phyloP scores from a whole-genome alignment of 2,113 vertebrate species.

The Sigmodon hispidus region DNA sequence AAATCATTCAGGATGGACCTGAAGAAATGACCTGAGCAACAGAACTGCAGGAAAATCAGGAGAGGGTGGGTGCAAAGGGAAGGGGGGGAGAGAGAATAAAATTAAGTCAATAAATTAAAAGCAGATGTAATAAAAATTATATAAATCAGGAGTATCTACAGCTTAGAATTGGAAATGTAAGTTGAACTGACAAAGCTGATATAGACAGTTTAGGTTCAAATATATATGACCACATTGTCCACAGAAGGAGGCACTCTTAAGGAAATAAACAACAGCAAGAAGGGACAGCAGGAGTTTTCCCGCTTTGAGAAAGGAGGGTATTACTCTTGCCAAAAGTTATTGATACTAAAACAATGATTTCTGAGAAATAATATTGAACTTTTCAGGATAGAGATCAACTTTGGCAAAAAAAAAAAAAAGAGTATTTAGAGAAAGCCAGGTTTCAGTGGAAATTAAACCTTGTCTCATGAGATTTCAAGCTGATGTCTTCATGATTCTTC shows the following conservation, averaged over 20 bases:
- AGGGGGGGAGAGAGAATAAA: background rate
- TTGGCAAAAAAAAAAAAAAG: too few relatives aligned
- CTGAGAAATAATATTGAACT: background rate
- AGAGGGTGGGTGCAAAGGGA: background rate
- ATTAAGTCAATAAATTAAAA: background rate
- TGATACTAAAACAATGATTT: background rate
- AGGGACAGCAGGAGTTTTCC: background rate
- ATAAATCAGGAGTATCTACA: background rate
- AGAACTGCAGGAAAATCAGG: background rate
- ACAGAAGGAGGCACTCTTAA: background rate
- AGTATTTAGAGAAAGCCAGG: background rate
- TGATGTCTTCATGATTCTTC: too few relatives aligned
- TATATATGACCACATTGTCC: background rate
- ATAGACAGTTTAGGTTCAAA: background rate
- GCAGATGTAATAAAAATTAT: background rate
- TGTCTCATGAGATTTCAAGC: too few relatives aligned
- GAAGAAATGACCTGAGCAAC: background rate
- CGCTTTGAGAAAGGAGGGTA: background rate
- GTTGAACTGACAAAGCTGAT: background rate
- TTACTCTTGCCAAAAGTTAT: slow-evolving; percentile 4
- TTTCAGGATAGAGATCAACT: background rate
- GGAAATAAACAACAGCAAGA: background rate
- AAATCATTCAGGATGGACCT: background rate
- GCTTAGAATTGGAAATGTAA: background rate
- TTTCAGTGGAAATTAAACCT: background rate